Evolutionary conservation across 1,140 invertebrate species (phyloP), one percentile per base, ranked within the genome.

Genomic region (Sarcophaga bullata): DNA sequence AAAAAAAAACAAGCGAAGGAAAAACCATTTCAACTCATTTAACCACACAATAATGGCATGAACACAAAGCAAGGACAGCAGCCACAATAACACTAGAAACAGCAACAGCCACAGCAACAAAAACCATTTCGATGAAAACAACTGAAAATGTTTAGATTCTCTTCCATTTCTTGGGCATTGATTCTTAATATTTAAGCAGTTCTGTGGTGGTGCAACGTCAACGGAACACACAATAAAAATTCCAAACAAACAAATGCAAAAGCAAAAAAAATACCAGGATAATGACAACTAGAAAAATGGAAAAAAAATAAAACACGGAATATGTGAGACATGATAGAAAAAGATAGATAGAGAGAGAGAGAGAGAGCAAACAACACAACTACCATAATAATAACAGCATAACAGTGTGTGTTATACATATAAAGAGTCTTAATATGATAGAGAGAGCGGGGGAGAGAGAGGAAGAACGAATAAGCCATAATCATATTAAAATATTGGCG

Each of bases 401-500:
- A 58, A 58, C 13, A 3, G n/a, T 0, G n/a, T 15, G 54, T 6
- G 6, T 17, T 6, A 68, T 25, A 19, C 19, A 68, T 9, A 19
- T n/a, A 58, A 58, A 58, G 4, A 37, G 25, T 37, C 25, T 37
- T 37, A 37, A 37, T 37, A 4, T 37, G 25, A 37, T 1, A 37
- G 25, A 37, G 25, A n/a, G n/a, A n/a, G 25, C 25, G n/a, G n/a
- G n/a, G n/a, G n/a, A n/a, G n/a, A 62, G 15, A n/a, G 8, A 62
- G 17, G 17, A 19, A 68, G 19, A 68, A 19, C 62, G 62, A 25
- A 9, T 13, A 52, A 52, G 62, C 62, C 62, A 68, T 68, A 68
- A 68, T 19, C 17, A 19, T 68, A 68, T 68, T 68, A 68, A 68
- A 68, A 68, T 68, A 68, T 68, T 68, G 62, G n/a, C 62, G 62